A percentile compares a stretch with the other conserved stretches of the same genome.
These are phyloP conservation scores for Ormyrus thymus DNA, from an alignment of 2,888 invertebrate genomes.

Conservation along the genomic window DNA sequence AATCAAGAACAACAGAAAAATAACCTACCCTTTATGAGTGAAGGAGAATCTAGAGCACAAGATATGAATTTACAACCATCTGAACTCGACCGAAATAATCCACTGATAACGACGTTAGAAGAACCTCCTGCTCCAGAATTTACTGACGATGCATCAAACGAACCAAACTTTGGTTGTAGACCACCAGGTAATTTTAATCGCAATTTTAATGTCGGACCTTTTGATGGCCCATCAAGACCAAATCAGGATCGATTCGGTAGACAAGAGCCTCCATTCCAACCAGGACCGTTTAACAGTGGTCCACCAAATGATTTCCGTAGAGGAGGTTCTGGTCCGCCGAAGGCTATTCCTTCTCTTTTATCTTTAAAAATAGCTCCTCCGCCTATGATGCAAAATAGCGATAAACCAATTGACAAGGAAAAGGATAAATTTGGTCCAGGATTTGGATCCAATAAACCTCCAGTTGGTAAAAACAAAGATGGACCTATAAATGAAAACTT, in stretches of 20 bases:
- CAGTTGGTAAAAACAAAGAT: too few relatives aligned
- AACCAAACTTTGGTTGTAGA: slow-evolving; percentile 14
- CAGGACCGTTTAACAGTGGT: slow-evolving; percentile 13
- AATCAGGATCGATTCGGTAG: slow-evolving; percentile 2
- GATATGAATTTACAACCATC: slow-evolving; percentile 72
- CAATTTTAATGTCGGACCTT: neutral
- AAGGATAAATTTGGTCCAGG: neutral
- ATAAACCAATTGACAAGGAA: too few relatives aligned
- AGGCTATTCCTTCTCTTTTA: slow-evolving; percentile 53
- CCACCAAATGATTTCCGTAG: slow-evolving; percentile 36
- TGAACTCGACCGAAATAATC: slow-evolving; percentile 69
- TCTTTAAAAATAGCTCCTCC: slow-evolving; percentile 53
- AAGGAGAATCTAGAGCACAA: slow-evolving; percentile 70
- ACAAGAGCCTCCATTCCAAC: slow-evolving; percentile 8
- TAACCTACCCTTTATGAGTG: slow-evolving; percentile 70
- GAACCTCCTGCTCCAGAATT: slow-evolving; percentile 44
- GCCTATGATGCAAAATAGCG: slow-evolving; percentile 8
- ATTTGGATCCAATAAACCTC: too few relatives aligned
- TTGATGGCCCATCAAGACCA: neutral
- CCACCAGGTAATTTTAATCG: slow-evolving; percentile 9
- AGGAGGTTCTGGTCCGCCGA: slow-evolving; percentile 33
- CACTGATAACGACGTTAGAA: slow-evolving; percentile 61
- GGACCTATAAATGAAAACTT: slow-evolving; percentile 1
- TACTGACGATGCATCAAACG: slow-evolving; percentile 24
- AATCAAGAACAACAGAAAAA: slow-evolving; percentile 58